Evolutionary conservation across 2,888 invertebrate genomes (phyloP).

Genomic region (Tridacna gigas): DNA sequence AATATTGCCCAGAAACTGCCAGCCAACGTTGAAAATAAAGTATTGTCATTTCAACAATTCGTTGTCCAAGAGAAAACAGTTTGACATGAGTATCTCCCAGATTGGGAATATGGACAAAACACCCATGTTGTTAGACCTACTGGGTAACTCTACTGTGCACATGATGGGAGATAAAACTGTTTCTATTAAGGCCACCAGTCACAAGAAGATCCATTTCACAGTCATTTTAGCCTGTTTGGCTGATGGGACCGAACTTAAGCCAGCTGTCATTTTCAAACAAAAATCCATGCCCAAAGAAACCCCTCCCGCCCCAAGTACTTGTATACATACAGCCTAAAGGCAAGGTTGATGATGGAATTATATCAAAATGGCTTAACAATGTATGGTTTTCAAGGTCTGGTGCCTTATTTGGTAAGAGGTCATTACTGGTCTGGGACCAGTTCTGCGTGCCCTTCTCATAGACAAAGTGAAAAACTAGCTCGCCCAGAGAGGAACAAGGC

Average conservation of each 20-base stretch:
- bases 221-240: constrained; percentile 60
- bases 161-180: constrained; percentile 42
- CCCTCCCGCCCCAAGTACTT: constrained; percentile 34
- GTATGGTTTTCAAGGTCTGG: constrained; percentile 31
- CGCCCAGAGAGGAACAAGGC: constrained; percentile 5
- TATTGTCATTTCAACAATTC: constrained; percentile 3
- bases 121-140: constrained; percentile 49
- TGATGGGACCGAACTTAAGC: constrained; percentile 57
- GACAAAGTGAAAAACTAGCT: constrained; percentile 28
- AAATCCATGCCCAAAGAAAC: constrained; percentile 62
- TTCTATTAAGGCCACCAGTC: constrained; percentile 34
- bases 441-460: constrained; percentile 40
- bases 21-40: constrained; percentile 6
- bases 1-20: constrained; percentile 27
- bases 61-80: not conserved
- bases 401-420: not conserved
- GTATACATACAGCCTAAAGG: constrained; percentile 50
- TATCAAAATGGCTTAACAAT: constrained; percentile 41
- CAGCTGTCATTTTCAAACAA: constrained; percentile 15
- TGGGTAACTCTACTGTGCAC: constrained; percentile 46
- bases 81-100: constrained; percentile 12
- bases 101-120: constrained; percentile 43
- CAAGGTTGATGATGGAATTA: constrained; percentile 52
- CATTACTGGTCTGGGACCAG: constrained; percentile 32
- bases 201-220: constrained; percentile 60